Conservation (phyloP, 2,888 invertebrate species). For the Ariolimax columbianus region DNA sequence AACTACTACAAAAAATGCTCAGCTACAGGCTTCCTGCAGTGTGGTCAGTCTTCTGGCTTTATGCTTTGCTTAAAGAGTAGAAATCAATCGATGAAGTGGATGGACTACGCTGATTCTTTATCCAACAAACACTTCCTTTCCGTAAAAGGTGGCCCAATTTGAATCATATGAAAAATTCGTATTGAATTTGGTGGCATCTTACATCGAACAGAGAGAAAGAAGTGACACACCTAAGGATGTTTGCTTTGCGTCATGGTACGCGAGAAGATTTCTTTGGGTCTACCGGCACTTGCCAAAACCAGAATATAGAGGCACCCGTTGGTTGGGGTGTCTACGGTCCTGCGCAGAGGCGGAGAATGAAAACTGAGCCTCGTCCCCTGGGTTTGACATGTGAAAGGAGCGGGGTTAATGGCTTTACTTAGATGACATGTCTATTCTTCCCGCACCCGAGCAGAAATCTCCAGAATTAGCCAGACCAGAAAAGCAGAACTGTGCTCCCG, state of each 20-base stretch:
- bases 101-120: too few species aligned
- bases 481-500: background rate
- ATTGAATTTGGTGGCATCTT: conserved; percentile 17
- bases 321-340: background rate
- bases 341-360: conserved; percentile 21
- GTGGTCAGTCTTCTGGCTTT: too few species aligned
- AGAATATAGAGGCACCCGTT: background rate
- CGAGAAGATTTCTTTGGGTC: background rate
- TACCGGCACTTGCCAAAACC: background rate
- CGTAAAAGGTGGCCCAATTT: background rate
- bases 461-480: background rate
- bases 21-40: too few species aligned
- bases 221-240: background rate
- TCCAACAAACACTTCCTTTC: too few species aligned
- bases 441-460: conserved; percentile 6
- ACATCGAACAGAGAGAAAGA: background rate
- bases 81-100: too few species aligned
- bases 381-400: conserved; percentile 42
- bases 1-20: too few species aligned
- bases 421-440: conserved; percentile 38
- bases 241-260: conserved; percentile 14
- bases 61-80: too few species aligned
- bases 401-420: conserved; percentile 40
- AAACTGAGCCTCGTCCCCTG: conserved; percentile 7
- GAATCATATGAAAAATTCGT: background rate